These are phyloP conservation scores for Pinctada fucata DNA, from an alignment of 2,888 invertebrate species.

Conservation along the genomic window DNA sequence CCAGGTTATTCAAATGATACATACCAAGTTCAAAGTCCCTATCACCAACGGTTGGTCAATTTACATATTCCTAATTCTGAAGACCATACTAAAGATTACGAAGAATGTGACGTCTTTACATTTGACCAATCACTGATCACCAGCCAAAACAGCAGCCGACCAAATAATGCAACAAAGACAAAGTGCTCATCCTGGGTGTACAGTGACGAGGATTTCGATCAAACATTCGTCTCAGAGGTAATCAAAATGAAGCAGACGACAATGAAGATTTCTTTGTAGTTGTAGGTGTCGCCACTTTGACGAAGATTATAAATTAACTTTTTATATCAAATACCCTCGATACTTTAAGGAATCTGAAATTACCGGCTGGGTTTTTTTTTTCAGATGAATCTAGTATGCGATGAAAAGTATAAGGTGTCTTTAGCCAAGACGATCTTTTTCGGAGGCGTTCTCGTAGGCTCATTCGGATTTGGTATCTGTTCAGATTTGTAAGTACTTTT, in stretches of 20 bases:
- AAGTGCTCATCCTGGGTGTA: not conserved
- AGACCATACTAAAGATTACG: conserved; percentile 20
- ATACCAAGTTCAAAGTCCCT: conserved; percentile 25
- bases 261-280: no score
- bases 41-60: conserved; percentile 24
- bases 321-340: not conserved
- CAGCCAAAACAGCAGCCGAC: not conserved
- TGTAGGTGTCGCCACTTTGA: no score
- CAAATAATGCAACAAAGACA: not conserved
- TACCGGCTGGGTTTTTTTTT: no score
- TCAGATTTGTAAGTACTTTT: conserved; percentile 59
- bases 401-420: conserved; percentile 45
- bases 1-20: conserved; percentile 24
- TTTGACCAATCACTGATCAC: not conserved
- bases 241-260: not conserved
- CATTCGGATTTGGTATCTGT: conserved; percentile 49
- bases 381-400: conserved; percentile 55
- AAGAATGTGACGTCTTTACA: conserved; percentile 18
- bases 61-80: conserved; percentile 22
- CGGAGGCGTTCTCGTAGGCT: conserved; percentile 54
- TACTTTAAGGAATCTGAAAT: not conserved
- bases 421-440: conserved; percentile 54
- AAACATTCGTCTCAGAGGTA: not conserved
- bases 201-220: not conserved
- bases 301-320: no score